Base-by-base conservation (phyloP, 2,888 invertebrate genomes). In the Standfussiana lucernea region DNA sequence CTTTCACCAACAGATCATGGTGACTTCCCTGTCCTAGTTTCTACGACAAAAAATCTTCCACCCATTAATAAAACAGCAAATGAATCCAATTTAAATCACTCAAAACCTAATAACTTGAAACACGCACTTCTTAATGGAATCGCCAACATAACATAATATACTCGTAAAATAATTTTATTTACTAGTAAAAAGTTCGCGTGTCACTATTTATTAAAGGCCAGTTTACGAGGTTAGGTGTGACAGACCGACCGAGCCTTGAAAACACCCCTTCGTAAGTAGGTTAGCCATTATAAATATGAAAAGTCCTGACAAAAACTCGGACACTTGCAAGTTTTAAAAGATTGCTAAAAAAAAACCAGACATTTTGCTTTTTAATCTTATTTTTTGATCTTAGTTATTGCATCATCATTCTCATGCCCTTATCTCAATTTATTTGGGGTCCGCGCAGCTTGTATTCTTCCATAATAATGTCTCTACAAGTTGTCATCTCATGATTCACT, bases 141-240 rank as follows among this genome's bases (percentile, higher is more conserved):
- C 13, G 71, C 67, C 21, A 32, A 45, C 32, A 40, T 35, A 28
- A 64, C 40, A n/a, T 28, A 32, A 32, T 47, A 18, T 50, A n/a
- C 18, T 37, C 21, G 5, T 40, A 50, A 32, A 68, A 37, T 56
- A 69, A 56, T 59, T 35, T 45, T 35, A 61, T 68, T 45, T 32
- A 69, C 35, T 0, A 21, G 15, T 62, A 74, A 72, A 83, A 72
- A 83, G 37, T 72, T 86, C 42, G 84, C 86, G 86, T 86, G 85
- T 79, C 66, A 28, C 8, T 42, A 35, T 79, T 83, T 86, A 77
- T 76, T 85, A 83, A 59, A 53, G 18, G 35, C 37, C 59, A 10
- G 72, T 82, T 86, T 82, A 86, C 70, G 82, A 86, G 79, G 40
- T 24, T 56, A 76, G 86, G 86, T 79, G 86, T 74, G 86, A 77